These are phyloP conservation scores for Agapornis roseicollis DNA, from an alignment of 2,113 vertebrate species.

Conservation along the genomic window DNA sequence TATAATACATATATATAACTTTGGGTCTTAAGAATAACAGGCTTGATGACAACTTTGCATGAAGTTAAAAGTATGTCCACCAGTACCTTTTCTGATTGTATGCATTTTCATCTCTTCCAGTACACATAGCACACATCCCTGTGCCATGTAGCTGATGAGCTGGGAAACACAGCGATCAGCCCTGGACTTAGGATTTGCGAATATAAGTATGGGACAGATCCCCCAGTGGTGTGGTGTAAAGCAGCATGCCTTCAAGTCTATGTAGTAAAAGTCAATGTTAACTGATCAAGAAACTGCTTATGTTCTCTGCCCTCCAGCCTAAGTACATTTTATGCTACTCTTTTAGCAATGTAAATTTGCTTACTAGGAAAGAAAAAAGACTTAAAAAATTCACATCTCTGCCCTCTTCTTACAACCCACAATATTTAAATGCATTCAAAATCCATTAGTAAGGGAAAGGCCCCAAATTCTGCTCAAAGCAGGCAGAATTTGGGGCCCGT, in stretches of 20 bases:
- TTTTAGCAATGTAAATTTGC: not conserved
- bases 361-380: not conserved
- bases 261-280: not conserved
- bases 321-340: not conserved
- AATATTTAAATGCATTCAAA: not conserved
- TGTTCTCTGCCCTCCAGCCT: not conserved
- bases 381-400: not conserved
- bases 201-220: rapidly evolving
- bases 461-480: not conserved
- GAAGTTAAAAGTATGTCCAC: not conserved
- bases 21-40: not conserved
- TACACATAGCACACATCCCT: not conserved
- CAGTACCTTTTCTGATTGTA: not conserved
- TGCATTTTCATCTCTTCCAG: not conserved
- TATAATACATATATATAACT: not conserved
- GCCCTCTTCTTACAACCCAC: not conserved
- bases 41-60: not conserved
- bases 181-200: not conserved
- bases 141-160: not conserved
- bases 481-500: not conserved
- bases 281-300: not conserved
- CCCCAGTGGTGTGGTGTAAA: not conserved
- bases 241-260: not conserved
- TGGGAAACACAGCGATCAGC: not conserved
- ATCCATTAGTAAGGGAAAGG: not conserved